Evolutionary conservation across 2,113 vertebrate species (phyloP).

Genomic region (Pterocles gutturalis): DNA sequence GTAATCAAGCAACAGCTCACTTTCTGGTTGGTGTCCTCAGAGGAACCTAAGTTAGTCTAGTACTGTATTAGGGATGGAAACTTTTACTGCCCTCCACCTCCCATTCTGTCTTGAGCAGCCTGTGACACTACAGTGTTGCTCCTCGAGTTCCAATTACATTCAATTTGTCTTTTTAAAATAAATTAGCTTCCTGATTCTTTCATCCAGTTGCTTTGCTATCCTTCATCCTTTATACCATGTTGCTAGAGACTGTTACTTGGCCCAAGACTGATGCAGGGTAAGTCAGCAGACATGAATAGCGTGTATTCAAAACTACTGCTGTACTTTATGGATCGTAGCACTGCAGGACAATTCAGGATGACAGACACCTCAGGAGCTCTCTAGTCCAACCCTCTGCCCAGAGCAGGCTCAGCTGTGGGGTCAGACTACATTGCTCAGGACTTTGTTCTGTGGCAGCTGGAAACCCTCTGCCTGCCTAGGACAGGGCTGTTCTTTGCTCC

Average conservation of each 20-base stretch:
- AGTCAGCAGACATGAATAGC: neutral
- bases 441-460: neutral
- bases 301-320: neutral
- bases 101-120: neutral
- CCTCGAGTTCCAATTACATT: neutral
- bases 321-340: neutral
- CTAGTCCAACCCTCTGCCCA: neutral
- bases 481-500: neutral
- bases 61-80: rapidly evolving
- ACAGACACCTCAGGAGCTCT: neutral
- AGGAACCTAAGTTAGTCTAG: neutral
- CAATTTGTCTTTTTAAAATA: neutral
- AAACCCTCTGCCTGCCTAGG: neutral
- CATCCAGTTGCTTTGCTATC: neutral
- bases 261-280: neutral
- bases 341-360: neutral
- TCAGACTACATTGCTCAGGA: neutral
- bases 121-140: neutral
- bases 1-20: neutral
- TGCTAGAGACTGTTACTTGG: neutral
- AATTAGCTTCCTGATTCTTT: neutral
- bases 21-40: neutral
- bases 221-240: neutral
- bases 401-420: neutral
- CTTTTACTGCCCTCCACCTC: neutral